Percentiles rank a stretch among this genome's conserved stretches.
Conservation (phyloP, 1,140 invertebrate species). For the Choristoneura fumiferana region DNA sequence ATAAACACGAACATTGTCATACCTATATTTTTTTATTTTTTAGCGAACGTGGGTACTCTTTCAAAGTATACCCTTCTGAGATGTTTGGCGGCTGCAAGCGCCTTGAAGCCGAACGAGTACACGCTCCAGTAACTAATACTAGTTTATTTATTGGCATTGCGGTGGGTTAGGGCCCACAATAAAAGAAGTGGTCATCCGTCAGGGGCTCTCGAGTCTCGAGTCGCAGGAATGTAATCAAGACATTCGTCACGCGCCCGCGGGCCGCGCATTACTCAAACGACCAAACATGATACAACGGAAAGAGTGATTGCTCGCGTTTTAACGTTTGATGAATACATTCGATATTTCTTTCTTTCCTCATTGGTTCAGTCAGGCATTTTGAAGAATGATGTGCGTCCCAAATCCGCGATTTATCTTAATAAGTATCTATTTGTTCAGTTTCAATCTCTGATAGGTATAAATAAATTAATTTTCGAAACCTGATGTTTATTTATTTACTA, state of each 20-base stretch:
- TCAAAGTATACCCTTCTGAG: too few relatives aligned
- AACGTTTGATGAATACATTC: slow-evolving; percentile 33
- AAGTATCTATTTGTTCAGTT: too few relatives aligned
- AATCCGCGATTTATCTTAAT: too few relatives aligned
- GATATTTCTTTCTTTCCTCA: slow-evolving; percentile 11
- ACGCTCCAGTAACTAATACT: slow-evolving; percentile 33
- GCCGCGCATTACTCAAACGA: slow-evolving; percentile 35
- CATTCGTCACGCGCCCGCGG: slow-evolving; percentile 41
- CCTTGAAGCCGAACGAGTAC: too few relatives aligned
- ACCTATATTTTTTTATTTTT: too few relatives aligned
- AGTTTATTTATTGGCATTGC: slow-evolving; percentile 38
- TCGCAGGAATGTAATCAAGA: slow-evolving; percentile 55
- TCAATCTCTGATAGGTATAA: too few relatives aligned
- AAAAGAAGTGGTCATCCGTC: slow-evolving; percentile 51
- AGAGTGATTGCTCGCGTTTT: slow-evolving; percentile 38
- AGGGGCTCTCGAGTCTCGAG: slow-evolving; percentile 36
- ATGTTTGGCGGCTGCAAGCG: too few relatives aligned
- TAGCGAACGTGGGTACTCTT: too few relatives aligned
- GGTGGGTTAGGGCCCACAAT: slow-evolving; percentile 31
- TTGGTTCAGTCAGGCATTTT: slow-evolving; percentile 11
- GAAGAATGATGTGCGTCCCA: slow-evolving; percentile 2
- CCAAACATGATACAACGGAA: slow-evolving; percentile 33
- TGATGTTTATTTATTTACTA: too few relatives aligned
- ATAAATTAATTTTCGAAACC: too few relatives aligned
- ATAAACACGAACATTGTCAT: too few relatives aligned